Conservation (phyloP, 2,797 vertebrate genomes). For the Sebastes vulpes region DNA sequence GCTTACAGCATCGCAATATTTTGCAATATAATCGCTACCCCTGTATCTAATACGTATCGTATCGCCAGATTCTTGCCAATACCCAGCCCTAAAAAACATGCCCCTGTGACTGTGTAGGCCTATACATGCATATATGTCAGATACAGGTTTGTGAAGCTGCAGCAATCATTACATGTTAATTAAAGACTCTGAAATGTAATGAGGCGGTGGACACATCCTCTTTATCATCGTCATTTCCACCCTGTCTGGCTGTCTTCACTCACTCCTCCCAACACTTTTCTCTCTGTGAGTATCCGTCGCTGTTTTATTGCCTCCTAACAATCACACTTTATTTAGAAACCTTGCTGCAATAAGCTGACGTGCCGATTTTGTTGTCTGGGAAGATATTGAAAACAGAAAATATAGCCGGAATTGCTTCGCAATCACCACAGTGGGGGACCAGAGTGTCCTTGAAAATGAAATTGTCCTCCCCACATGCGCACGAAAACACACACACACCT, state of each 20-base stretch:
- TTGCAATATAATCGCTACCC: too few species aligned
- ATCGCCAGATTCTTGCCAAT: too few species aligned
- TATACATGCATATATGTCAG: not conserved
- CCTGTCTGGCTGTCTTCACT: slow-evolving; percentile 8
- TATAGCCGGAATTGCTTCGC: not conserved
- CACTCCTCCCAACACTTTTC: slow-evolving; percentile 54
- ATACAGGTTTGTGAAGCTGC: slow-evolving; percentile 10
- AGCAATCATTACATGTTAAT: slow-evolving; percentile 37
- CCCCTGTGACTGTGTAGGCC: not conserved
- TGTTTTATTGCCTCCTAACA: slow-evolving; percentile 6
- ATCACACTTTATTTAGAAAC: slow-evolving; percentile 9
- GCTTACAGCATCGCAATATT: too few species aligned
- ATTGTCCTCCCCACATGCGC: slow-evolving; percentile 4
- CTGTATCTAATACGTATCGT: too few species aligned
- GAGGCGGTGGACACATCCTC: slow-evolving; percentile 26
- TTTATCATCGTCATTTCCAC: slow-evolving; percentile 28
- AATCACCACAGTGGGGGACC: slow-evolving; percentile 2
- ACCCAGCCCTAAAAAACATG: not conserved
- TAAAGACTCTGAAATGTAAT: slow-evolving; percentile 45
- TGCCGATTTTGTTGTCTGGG: slow-evolving; percentile 7
- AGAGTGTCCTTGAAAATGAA: slow-evolving; percentile 60
- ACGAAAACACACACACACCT: slow-evolving; percentile 21
- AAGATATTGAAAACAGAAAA: slow-evolving; percentile 33
- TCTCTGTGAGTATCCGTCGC: not conserved
- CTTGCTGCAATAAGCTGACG: slow-evolving; percentile 7